Conservation (phyloP, 2,888 invertebrate species). For the Apamea anceps region DNA sequence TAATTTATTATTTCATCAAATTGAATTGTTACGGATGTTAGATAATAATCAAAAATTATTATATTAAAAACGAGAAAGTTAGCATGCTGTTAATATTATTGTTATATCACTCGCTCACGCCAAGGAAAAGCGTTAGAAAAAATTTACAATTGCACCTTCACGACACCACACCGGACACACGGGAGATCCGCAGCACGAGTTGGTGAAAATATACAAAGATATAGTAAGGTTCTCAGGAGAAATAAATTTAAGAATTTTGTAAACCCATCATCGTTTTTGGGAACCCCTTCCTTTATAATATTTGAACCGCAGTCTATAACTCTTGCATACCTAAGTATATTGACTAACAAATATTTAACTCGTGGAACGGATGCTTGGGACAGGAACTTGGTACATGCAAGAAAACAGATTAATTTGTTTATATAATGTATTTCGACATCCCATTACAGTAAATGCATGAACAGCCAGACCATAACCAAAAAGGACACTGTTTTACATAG, state of each 20-base stretch:
- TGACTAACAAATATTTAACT: conserved; percentile 53
- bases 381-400: conserved; percentile 85
- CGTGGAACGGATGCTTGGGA: conserved; percentile 80
- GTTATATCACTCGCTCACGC: conserved; percentile 58
- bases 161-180: conserved; percentile 54
- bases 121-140: conserved; percentile 62
- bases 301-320: background rate
- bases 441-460: conserved; percentile 85
- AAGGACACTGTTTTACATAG: conserved; percentile 74
- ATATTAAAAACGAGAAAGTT: conserved; percentile 35
- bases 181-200: conserved; percentile 69
- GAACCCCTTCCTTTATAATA: background rate
- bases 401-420: conserved; percentile 87
- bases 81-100: conserved; percentile 69
- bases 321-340: background rate
- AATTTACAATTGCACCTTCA: conserved; percentile 51
- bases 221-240: background rate
- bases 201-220: conserved; percentile 7
- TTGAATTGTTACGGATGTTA: conserved; percentile 30
- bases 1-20: conserved; percentile 20
- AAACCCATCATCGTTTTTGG: background rate
- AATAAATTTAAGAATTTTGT: background rate
- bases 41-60: conserved; percentile 26
- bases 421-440: conserved; percentile 87
- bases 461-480: conserved; percentile 82